phyloP scores from a whole-genome alignment of 2,113 vertebrate species.

The Taurulus bubalis region DNA sequence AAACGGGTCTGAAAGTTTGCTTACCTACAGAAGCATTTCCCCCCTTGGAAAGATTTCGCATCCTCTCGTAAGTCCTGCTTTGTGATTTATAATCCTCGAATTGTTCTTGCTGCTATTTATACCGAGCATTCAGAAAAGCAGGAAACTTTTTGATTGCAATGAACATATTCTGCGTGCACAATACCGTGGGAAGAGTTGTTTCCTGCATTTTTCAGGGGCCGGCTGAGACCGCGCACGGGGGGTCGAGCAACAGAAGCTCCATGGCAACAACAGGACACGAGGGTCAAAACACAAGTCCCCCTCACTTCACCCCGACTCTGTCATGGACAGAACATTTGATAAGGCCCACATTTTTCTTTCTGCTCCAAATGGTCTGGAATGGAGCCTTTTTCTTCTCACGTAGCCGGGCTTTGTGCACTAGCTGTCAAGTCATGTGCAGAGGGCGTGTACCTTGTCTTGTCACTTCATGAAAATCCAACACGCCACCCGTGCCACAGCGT shows the following conservation, averaged over 20 bases:
- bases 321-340: constrained; percentile 2
- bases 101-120: constrained; percentile 79
- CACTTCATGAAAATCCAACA: neutral
- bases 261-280: constrained; percentile 38
- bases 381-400: neutral
- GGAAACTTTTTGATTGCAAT: constrained; percentile 79
- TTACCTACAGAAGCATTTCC: constrained; percentile 65
- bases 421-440: constrained; percentile 37
- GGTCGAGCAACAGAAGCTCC: constrained; percentile 43
- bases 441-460: neutral
- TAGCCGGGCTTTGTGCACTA: neutral
- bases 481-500: neutral
- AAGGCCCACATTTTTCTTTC: constrained; percentile 3
- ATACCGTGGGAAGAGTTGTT: constrained; percentile 69
- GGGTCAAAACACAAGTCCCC: constrained; percentile 39
- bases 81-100: constrained; percentile 70
- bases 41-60: constrained; percentile 36
- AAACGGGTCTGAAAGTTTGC: constrained; percentile 50
- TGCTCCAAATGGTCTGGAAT: constrained; percentile 21
- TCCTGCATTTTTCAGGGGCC: constrained; percentile 63
- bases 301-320: constrained; percentile 2
- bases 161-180: constrained; percentile 66
- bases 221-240: constrained; percentile 37
- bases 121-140: constrained; percentile 71
- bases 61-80: constrained; percentile 55